These are phyloP conservation scores for Nesometra sesokonis DNA, from an alignment of 35 echinoderm and acorn worm species.

Conservation along the genomic window DNA sequence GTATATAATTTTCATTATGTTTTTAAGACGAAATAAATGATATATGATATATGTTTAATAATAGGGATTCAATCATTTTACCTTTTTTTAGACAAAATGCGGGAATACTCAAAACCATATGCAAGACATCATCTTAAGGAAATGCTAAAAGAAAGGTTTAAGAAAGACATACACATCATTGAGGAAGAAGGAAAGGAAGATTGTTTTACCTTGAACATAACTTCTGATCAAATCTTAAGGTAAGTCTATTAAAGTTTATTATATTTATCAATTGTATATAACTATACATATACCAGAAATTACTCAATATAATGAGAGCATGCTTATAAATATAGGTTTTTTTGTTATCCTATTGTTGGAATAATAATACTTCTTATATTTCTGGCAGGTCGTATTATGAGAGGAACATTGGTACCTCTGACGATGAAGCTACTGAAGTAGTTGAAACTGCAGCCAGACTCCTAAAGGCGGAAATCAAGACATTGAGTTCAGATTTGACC, in stretches of 20 bases:
- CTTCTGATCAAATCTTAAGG: not conserved
- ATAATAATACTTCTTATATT: not conserved
- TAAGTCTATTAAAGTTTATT: no score
- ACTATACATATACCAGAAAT: no score
- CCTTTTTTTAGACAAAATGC: no score
- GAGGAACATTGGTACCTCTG: not conserved
- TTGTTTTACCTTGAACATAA: slow-evolving; percentile 38
- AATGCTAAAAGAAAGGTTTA: slow-evolving; percentile 36
- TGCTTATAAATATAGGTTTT: no score
- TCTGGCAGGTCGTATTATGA: not conserved
- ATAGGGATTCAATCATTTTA: no score
- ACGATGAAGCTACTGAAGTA: slow-evolving; percentile 19
- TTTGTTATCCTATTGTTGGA: no score
- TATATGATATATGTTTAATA: no score
- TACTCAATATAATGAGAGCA: no score
- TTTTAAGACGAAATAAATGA: no score
- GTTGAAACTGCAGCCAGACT: slow-evolving; percentile 60
- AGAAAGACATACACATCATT: slow-evolving; percentile 27
- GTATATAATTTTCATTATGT: no score
- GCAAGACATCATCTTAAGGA: slow-evolving; percentile 39
- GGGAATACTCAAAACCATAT: slow-evolving; percentile 32
- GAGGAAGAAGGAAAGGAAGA: slow-evolving; percentile 43
- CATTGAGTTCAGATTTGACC: slow-evolving; percentile 31
- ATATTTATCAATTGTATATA: no score
- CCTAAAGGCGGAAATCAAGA: slow-evolving; percentile 61